Percentiles rank a stretch among this genome's conserved stretches.
Conservation (phyloP, 2,888 invertebrate species). For the Melieria crassipennis region DNA sequence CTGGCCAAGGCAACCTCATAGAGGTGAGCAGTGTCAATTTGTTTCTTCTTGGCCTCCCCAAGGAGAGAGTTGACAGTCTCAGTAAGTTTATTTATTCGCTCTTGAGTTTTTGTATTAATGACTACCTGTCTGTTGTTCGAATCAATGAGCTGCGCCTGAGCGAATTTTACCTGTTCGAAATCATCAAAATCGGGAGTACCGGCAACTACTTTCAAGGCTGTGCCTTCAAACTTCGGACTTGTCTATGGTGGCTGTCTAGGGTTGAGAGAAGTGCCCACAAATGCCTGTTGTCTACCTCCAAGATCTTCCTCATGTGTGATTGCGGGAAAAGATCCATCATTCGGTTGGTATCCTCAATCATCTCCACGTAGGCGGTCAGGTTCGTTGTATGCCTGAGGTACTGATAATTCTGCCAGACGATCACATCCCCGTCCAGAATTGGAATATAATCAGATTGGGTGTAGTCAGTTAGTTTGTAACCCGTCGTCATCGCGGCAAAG, state of each 20-base stretch:
- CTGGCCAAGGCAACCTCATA: conserved; percentile 14
- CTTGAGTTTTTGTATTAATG: conserved; percentile 18
- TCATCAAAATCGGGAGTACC: conserved; percentile 25
- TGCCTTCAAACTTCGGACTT: conserved; percentile 5
- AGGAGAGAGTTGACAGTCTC: conserved; percentile 16
- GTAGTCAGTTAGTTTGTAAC: background rate
- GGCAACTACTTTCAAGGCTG: conserved; percentile 24
- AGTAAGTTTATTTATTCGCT: conserved; percentile 20
- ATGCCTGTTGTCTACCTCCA: too few relatives aligned
- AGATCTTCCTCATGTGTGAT: too few relatives aligned
- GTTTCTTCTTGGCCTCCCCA: background rate
- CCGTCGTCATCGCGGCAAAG: background rate
- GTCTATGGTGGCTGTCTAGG: background rate
- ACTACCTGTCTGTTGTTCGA: conserved; percentile 26
- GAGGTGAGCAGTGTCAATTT: conserved; percentile 16
- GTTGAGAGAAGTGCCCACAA: background rate
- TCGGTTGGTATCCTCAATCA: background rate
- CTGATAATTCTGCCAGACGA: background rate
- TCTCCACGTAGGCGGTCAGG: background rate
- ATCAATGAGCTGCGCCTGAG: conserved; percentile 13
- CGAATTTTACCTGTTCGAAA: conserved; percentile 11
- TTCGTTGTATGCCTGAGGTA: too few relatives aligned
- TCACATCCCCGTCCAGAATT: background rate
- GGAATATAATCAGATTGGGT: background rate
- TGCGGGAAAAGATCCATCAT: too few relatives aligned